Conservation (phyloP, 2,888 invertebrate species). For the Drosophila lacicola region DNA sequence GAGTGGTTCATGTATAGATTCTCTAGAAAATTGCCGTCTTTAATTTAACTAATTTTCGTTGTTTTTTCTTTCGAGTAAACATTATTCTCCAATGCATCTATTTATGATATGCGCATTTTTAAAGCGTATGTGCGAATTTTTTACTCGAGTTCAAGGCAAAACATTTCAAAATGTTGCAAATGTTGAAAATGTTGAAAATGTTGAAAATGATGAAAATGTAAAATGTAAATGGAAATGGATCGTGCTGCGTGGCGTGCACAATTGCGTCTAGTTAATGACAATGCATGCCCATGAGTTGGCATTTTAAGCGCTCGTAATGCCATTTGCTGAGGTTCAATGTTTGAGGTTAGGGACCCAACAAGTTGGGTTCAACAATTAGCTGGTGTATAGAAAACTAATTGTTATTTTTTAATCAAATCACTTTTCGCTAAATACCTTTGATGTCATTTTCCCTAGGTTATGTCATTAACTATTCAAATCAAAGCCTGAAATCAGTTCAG, state of each 20-base stretch:
- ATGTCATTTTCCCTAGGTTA: too few relatives aligned
- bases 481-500: too few relatives aligned
- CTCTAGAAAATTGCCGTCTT: constrained; percentile 50
- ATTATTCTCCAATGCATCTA: constrained; percentile 29
- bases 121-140: constrained; percentile 64
- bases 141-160: constrained; percentile 49
- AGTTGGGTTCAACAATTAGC: neutral
- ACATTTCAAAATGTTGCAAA: neutral
- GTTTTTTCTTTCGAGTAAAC: constrained; percentile 14
- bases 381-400: too few relatives aligned
- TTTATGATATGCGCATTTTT: constrained; percentile 58
- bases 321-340: constrained; percentile 34
- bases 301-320: constrained; percentile 43
- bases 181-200: constrained; percentile 10
- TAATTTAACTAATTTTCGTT: constrained; percentile 70
- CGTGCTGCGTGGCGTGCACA: constrained; percentile 28
- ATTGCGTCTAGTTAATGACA: constrained; percentile 34
- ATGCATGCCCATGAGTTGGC: constrained; percentile 44
- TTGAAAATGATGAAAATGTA: constrained; percentile 13
- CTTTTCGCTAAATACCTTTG: too few relatives aligned
- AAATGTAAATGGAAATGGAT: constrained; percentile 24
- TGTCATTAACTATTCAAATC: too few relatives aligned
- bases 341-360: constrained; percentile 26
- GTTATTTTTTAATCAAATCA: neutral
- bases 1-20: neutral